These are phyloP conservation scores for Drosophila borealis DNA, from an alignment of 2,888 invertebrate species.

Conservation along the genomic window DNA sequence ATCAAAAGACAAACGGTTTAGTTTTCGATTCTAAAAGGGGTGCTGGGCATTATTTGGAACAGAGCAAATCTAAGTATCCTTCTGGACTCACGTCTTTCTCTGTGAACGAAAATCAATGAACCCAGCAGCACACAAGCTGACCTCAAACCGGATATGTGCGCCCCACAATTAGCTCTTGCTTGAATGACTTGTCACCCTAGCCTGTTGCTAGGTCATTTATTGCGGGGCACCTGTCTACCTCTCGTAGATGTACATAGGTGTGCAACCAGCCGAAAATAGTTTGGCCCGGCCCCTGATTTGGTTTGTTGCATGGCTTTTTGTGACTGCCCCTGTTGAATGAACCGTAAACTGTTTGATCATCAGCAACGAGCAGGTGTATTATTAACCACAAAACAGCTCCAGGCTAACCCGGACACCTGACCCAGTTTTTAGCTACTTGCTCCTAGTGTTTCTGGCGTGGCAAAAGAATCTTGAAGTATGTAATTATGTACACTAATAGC, in stretches of 20 bases:
- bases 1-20: slow-evolving; percentile 3
- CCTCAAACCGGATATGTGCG: slow-evolving; percentile 51
- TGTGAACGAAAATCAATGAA: slow-evolving; percentile 29
- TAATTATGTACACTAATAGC: background rate
- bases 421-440: slow-evolving; percentile 59
- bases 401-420: slow-evolving; percentile 48
- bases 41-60: no score
- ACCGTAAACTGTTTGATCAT: slow-evolving; percentile 64
- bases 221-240: background rate
- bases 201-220: slow-evolving; percentile 8
- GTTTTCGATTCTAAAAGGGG: background rate
- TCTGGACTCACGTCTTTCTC: background rate
- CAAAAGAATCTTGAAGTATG: slow-evolving; percentile 7
- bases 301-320: slow-evolving; percentile 12
- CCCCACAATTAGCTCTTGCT: slow-evolving; percentile 45
- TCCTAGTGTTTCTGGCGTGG: background rate
- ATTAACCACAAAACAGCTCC: slow-evolving; percentile 40
- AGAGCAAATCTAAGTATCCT: no score
- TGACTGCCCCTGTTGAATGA: slow-evolving; percentile 53
- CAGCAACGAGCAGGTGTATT: slow-evolving; percentile 37
- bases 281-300: slow-evolving; percentile 17
- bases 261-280: slow-evolving; percentile 68
- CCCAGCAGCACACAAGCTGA: slow-evolving; percentile 21
- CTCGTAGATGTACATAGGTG: slow-evolving; percentile 30
- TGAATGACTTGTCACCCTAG: slow-evolving; percentile 46